A percentile compares a stretch with the other conserved stretches of the same genome.
phyloP scores from a whole-genome alignment of 2,888 invertebrate genomes.

The Mesorhabditis spiculigera region DNA sequence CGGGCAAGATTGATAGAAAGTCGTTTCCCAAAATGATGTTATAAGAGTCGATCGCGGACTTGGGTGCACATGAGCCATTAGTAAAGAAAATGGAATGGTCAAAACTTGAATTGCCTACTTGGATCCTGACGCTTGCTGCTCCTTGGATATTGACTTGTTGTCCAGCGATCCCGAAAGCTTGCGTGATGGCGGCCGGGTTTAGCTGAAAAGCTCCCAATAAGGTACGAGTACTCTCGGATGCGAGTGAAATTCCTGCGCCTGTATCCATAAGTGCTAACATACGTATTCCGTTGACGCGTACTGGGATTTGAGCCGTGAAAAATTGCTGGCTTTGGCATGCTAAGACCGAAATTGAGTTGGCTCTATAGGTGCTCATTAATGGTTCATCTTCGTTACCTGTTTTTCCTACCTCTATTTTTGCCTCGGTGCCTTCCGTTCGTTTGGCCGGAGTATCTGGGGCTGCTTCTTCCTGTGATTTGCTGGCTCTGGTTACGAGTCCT shows the following conservation, averaged over 20 bases:
- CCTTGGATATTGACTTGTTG: slow-evolving; percentile 12
- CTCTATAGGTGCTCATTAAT: no score
- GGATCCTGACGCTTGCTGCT: neutral
- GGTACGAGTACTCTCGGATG: neutral
- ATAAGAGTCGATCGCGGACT: neutral
- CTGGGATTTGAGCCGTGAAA: slow-evolving; percentile 12
- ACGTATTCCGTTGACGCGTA: slow-evolving; percentile 10
- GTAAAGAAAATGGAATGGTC: slow-evolving; percentile 6
- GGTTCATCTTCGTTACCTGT: no score
- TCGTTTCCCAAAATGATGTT: slow-evolving; percentile 18
- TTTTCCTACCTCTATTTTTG: no score
- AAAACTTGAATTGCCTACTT: slow-evolving; percentile 6
- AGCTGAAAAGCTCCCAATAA: slow-evolving; percentile 1
- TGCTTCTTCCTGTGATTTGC: no score
- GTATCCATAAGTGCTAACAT: slow-evolving; percentile 12
- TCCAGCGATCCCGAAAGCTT: slow-evolving; percentile 7
- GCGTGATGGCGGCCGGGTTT: neutral
- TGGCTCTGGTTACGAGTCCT: no score
- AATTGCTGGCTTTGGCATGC: no score
- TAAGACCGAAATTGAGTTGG: no score
- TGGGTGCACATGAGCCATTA: neutral
- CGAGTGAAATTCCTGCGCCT: slow-evolving; percentile 10
- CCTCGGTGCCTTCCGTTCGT: no score
- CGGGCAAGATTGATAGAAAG: slow-evolving; percentile 5
- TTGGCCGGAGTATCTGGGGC: no score